phyloP scores from a whole-genome alignment of 1,140 invertebrate species.

The Pogonomyrmex barbatus region DNA sequence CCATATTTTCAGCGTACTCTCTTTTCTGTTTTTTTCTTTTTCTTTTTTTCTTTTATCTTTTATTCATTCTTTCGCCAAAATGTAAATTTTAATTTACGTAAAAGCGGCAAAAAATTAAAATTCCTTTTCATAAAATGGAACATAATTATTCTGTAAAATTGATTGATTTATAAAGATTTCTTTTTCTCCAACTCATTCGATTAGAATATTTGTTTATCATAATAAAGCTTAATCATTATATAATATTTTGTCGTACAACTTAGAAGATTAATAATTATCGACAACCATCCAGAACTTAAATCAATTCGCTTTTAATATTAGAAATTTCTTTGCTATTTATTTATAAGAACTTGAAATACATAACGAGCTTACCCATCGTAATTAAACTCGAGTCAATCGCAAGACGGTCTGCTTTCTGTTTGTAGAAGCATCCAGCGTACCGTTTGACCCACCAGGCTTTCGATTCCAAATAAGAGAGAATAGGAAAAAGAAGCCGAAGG shows the following conservation, averaged over 20 bases:
- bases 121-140: background rate
- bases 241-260: background rate
- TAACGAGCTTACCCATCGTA: background rate
- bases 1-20: background rate
- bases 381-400: background rate
- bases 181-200: background rate
- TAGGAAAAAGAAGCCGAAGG: conserved; percentile 64
- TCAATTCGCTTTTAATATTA: background rate
- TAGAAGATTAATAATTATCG: background rate
- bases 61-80: background rate
- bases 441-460: conserved; percentile 48
- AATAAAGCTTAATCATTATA: background rate
- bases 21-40: background rate
- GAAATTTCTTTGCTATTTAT: background rate
- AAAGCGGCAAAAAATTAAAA: background rate
- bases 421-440: conserved; percentile 54
- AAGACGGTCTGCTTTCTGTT: conserved; percentile 53
- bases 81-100: background rate
- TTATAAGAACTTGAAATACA: conserved; percentile 2
- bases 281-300: background rate
- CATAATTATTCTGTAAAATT: background rate
- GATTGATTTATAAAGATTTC: background rate
- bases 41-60: background rate
- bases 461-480: conserved; percentile 42
- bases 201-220: background rate